Conservation (phyloP, 2,797 vertebrate genomes). For the Gambusia yucatana region DNA sequence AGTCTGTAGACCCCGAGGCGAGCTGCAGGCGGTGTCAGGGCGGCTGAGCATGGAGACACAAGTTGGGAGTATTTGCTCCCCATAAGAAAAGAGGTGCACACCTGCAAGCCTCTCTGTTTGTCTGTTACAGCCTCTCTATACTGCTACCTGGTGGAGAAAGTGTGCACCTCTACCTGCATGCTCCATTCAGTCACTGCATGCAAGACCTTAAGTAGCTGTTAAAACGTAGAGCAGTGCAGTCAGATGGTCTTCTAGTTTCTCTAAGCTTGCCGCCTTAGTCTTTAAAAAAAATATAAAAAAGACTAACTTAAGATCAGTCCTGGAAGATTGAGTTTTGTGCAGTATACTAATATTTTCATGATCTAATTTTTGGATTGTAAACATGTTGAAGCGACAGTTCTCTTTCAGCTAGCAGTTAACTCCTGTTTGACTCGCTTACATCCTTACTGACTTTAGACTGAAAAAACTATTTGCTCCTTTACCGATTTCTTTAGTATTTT, state of each 20-base stretch:
- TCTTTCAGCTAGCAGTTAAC: neutral
- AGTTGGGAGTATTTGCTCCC: conserved; percentile 28
- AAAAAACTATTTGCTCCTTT: neutral
- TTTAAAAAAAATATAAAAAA: neutral
- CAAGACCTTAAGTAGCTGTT: conserved; percentile 31
- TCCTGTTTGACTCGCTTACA: neutral
- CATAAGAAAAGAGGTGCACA: conserved; percentile 8
- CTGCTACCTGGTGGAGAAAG: conserved; percentile 4
- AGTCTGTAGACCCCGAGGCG: conserved; percentile 49
- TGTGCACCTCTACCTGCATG: neutral
- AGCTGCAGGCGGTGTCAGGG: conserved; percentile 57
- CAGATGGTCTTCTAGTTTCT: conserved; percentile 27
- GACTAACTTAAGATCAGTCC: neutral
- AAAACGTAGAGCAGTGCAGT: conserved; percentile 7
- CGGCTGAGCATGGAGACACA: conserved; percentile 53
- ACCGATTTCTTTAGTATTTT: neutral
- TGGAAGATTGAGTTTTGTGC: neutral
- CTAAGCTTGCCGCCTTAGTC: conserved; percentile 11
- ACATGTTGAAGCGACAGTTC: neutral
- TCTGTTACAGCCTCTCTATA: neutral
- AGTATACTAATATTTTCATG: neutral
- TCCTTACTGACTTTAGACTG: neutral
- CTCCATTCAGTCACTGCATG: conserved; percentile 4
- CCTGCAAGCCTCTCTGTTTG: neutral
- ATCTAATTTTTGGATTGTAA: neutral